Evolutionary conservation across 1,140 invertebrate species (phyloP), one percentile per base, ranked within the genome.

Genomic region (Drosophila pectinifera): DNA sequence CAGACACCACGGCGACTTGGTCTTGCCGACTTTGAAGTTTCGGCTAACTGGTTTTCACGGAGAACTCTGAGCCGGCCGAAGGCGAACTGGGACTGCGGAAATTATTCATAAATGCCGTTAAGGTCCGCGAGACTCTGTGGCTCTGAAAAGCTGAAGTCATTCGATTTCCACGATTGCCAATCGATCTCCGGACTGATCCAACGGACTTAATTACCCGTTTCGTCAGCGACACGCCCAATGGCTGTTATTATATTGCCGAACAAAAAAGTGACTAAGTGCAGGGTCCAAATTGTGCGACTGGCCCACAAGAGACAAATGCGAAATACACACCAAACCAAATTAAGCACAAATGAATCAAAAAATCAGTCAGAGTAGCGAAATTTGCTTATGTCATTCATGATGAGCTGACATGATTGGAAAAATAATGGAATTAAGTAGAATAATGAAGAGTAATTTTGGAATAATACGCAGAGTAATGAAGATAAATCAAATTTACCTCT

Each of bases 301-400:
- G 16, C 46, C 34, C 68, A 73, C 46, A 73, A 73, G 26, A 72
- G 67, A 26, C 20, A 56, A 58, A 42, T 31, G 10, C 38, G 28
- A 28, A 65, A 41, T 36, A 41, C 42, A 65, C 39, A 74, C 76
- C 46, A 73, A 65, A 82, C 67, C 69, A 67, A 86, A 85, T 86
- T 78, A 86, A 62, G 55, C 48, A 18, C 16, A 48, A n/a, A n/a
- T 55, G 38, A 53, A 68, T 51, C 51, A 70, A 62, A 75, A 46
- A 64, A 56, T 26, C 13, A 49, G 54, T n/a, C 20, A 16, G 42
- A 48, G 28, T 28, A 43, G 4, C 28, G 36, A 38, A 57, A 45
- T 48, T 34, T n/a, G 58, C 64, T 67, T 67, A 67, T 63, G 43
- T 64, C 42, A 67, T 64, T 38, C 28, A 18, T 16, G 18, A 59